Conservation (phyloP, 2,797 vertebrate genomes). For the Brachymystax lenok region DNA sequence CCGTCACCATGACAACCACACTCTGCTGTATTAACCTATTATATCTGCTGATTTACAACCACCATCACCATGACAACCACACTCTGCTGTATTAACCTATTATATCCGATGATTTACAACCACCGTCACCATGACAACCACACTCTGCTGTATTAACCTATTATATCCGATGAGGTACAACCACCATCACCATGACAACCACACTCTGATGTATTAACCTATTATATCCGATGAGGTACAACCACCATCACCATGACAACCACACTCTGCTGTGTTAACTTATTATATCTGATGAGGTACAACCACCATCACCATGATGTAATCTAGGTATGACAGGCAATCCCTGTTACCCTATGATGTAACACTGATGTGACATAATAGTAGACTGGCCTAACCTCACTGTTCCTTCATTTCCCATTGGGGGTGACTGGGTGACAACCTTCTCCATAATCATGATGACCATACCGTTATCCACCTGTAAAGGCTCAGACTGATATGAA, state of each 20-base stretch:
- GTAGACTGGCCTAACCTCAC: slow-evolving; percentile 52
- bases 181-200: slow-evolving; percentile 52
- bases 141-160: neutral
- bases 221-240: neutral
- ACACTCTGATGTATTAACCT: neutral
- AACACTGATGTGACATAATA: slow-evolving; percentile 44
- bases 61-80: slow-evolving; percentile 48
- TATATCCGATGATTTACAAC: slow-evolving; percentile 7
- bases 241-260: slow-evolving; percentile 54
- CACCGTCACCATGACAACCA: slow-evolving; percentile 50
- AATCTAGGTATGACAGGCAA: neutral
- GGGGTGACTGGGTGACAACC: slow-evolving; percentile 47
- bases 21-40: neutral
- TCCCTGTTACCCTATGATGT: slow-evolving; percentile 38
- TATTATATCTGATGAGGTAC: neutral
- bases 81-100: neutral
- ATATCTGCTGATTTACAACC: slow-evolving; percentile 18
- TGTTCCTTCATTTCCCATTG: slow-evolving; percentile 48
- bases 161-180: neutral
- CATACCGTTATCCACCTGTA: slow-evolving; percentile 28
- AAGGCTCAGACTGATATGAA: slow-evolving; percentile 24
- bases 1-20: slow-evolving; percentile 47
- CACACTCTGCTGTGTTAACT: neutral
- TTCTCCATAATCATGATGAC: slow-evolving; percentile 53
- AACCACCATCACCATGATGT: slow-evolving; percentile 55